Base-by-base conservation (phyloP, 2,113 vertebrate genomes). In the Cochlearius cochlearius region DNA sequence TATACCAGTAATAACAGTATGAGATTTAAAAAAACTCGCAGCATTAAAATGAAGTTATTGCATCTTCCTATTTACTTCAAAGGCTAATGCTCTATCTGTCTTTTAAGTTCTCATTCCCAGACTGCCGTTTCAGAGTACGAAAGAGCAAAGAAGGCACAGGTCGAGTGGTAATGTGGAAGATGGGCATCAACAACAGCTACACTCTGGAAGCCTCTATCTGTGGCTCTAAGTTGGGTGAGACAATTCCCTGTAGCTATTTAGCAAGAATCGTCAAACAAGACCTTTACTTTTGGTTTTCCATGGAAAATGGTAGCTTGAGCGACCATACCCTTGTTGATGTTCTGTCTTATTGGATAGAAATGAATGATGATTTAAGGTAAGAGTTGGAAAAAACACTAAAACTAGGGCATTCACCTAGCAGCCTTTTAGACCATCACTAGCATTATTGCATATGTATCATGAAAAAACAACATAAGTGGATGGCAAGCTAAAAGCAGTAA, bases 151-250 rank as follows among this genome's bases (percentile, higher is more conserved):
- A 96, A 56, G 98, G 98, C 49, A 98, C 98, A 45, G 98, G 98
- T 36, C 97, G 97, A 47, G 97, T 98, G 74, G 97, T 98, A 12
- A 97, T 98, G 97, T 98, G 98, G 98, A 98, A 97, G 94, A 97
- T 98, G 97, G 98, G 98, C 13, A 97, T 99, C 96, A 95, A 86
- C n/a, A 98, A 98, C 97, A 98, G 98, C 89, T 98, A 98, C 76
- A 98, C 98, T 41, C 94, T 98, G 95, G 98, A 99, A 92, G 97
- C 97, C n/a, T 98, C 98, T 45, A 88, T 98, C 66, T 98, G 98
- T 90, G 98, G 98, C 41, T 98, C 98, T 58, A 97, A 96, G 68
- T 67, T 98, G 63, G 98, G 98, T 98, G 96, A 98, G 97, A 73
- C 26, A 63, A 67, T 67, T 95, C 41, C 8, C 82, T 79, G 29